Percentiles rank a stretch among this genome's conserved stretches.
These are phyloP conservation scores for Lamellibrachia satsuma DNA, from an alignment of 2,888 invertebrate genomes.

Conservation along the genomic window DNA sequence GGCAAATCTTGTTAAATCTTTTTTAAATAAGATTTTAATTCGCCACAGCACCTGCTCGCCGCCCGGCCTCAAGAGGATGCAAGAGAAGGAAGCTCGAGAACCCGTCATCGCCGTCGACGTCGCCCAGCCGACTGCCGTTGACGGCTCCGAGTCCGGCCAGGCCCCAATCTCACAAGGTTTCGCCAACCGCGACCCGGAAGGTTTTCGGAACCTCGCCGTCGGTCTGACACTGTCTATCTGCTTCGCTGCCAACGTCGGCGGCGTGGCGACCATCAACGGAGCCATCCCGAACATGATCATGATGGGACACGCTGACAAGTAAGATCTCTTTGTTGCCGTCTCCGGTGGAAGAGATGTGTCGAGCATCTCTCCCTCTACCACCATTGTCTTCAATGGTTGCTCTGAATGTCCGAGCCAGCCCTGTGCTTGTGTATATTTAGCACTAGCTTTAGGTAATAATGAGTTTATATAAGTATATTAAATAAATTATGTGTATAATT, in stretches of 20 bases:
- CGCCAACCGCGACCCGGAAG: neutral
- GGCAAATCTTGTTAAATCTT: no score
- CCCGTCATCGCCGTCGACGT: neutral
- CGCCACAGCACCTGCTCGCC: neutral
- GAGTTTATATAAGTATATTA: no score
- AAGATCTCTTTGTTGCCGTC: neutral
- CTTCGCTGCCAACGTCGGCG: constrained; percentile 64
- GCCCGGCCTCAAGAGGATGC: neutral
- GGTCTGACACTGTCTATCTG: constrained; percentile 57
- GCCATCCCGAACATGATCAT: constrained; percentile 64
- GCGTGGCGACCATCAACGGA: constrained; percentile 64
- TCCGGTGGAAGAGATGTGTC: neutral
- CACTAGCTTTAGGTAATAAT: no score
- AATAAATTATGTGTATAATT: no score
- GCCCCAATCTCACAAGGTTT: neutral
- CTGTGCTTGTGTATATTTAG: no score
- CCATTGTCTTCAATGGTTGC: no score
- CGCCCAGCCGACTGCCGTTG: neutral
- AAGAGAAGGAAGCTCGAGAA: neutral
- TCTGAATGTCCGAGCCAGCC: no score
- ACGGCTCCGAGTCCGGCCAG: neutral
- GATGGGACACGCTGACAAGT: constrained; percentile 55
- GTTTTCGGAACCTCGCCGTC: constrained; percentile 45
- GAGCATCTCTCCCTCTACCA: neutral
- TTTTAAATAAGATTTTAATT: neutral